Conservation (phyloP, 2,797 vertebrate genomes). For the Holocentrus rufus region DNA sequence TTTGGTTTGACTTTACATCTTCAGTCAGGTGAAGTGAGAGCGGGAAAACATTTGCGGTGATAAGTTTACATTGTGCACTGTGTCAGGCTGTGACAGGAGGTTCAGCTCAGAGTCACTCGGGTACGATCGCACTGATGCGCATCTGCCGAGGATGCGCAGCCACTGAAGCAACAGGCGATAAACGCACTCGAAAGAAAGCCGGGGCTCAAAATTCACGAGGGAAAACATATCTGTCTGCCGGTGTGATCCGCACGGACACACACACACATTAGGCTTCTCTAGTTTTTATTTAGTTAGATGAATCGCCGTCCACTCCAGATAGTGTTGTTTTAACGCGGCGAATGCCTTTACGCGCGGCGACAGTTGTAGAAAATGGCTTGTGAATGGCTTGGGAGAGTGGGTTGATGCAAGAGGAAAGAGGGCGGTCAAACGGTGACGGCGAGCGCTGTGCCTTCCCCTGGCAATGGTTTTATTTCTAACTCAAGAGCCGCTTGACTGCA, state of each 20-base stretch:
- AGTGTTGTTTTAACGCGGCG: background rate
- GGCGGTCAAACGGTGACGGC: conserved; percentile 67
- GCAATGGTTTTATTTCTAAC: conserved; percentile 29
- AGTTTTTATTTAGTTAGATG: background rate
- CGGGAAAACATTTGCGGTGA: background rate
- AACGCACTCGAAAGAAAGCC: conserved; percentile 12
- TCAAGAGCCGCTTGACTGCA: conserved; percentile 5
- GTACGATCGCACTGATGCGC: conserved; percentile 16
- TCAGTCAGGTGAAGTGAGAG: background rate
- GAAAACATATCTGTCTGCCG: background rate
- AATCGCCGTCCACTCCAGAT: background rate
- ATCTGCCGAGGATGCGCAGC: conserved; percentile 35
- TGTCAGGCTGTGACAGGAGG: background rate
- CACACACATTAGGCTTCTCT: background rate
- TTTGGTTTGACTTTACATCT: background rate
- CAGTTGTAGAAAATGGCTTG: background rate
- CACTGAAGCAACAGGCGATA: conserved; percentile 67
- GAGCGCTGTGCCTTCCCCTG: conserved; percentile 22
- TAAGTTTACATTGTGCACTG: background rate
- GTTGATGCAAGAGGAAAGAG: conserved; percentile 59
- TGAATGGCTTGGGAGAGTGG: background rate
- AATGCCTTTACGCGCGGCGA: conserved; percentile 53
- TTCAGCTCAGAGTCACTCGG: conserved; percentile 1
- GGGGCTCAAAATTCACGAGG: background rate
- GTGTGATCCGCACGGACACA: background rate